Base-by-base conservation (phyloP, 1,140 invertebrate species). In the Aphis craccivora region DNA sequence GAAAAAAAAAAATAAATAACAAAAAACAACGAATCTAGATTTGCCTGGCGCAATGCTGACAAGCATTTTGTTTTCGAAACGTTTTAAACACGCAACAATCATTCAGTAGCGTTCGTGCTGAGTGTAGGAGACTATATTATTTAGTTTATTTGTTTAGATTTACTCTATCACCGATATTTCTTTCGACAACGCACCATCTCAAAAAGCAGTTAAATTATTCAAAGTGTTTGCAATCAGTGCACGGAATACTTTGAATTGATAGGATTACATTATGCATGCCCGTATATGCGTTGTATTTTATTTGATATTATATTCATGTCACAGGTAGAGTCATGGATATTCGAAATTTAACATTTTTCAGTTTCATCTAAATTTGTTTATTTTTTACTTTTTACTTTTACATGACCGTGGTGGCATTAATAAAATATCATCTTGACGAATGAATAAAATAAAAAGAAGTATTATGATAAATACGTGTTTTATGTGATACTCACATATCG, bases 41-140 rank as follows among this genome's bases (percentile, higher is more conserved):
- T 91, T 55, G 30, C 30, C 43, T 14, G 40, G 76, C 30, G 20
- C 76, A 53, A 83, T 25, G 76, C 45, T 84, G 91, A 92, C 91
- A 84, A 81, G 43, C 76, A 37, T 92, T 92, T 92, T 92, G 76
- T 92, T 92, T 84, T 48, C 76, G 35, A 92, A 91, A 84, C 45
- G n/a, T 51, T 92, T 92, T 84, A 45, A 84, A 92, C 81, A 37
- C 81, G 22, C 14, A 51, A 83, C 76, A 35, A 92, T 92, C 67
- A 84, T 92, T 92, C 76, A 92, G 37, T 81, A 20, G 30, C 45
- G 45, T 84, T 51, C 35, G 35, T 30, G 35, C 30, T n/a, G 18
- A 11, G 25, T 88, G 25, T 86, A 43, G 23, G 25, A 86, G 43
- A 45, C 23, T 86, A 43, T 76, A 76, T 86, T 86, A 86, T 86